These are phyloP conservation scores for Cryptoprocta ferox DNA, from an alignment of 2,797 vertebrate species.

Conservation along the genomic window DNA sequence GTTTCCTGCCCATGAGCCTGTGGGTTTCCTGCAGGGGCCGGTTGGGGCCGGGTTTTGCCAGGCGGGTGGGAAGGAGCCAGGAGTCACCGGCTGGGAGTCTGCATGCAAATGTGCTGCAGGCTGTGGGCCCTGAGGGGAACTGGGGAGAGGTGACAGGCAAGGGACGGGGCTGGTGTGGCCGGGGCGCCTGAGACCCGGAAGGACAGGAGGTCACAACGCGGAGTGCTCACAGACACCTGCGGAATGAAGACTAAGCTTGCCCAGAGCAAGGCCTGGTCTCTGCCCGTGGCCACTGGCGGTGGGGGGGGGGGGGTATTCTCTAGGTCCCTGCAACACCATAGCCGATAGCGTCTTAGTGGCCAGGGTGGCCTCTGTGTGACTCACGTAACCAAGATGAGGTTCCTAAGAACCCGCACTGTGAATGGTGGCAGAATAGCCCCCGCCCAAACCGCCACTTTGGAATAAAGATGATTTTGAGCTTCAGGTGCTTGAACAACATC, in stretches of 20 bases:
- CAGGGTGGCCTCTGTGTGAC: fast-evolving
- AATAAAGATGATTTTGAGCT: no score
- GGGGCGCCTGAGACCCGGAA: neutral
- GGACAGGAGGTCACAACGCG: neutral
- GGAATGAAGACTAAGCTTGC: neutral
- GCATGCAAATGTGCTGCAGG: neutral
- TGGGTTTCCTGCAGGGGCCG: neutral
- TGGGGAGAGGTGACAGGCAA: neutral
- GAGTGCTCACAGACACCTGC: neutral
- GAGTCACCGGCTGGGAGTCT: neutral
- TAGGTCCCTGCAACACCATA: neutral
- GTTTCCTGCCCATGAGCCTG: neutral
- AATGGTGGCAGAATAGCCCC: neutral
- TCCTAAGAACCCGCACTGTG: fast-evolving
- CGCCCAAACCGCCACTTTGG: neutral
- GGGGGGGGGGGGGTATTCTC: neutral
- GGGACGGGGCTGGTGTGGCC: neutral
- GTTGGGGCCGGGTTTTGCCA: neutral
- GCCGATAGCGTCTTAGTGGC: neutral
- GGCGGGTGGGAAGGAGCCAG: neutral
- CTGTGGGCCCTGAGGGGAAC: neutral
- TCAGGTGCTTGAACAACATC: no score
- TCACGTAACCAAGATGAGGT: neutral
- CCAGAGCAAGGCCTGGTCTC: no score
- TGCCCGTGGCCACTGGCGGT: fast-evolving